These are phyloP conservation scores for Lasioglossum villosulum DNA, from an alignment of 2,888 invertebrate genomes.

Conservation along the genomic window DNA sequence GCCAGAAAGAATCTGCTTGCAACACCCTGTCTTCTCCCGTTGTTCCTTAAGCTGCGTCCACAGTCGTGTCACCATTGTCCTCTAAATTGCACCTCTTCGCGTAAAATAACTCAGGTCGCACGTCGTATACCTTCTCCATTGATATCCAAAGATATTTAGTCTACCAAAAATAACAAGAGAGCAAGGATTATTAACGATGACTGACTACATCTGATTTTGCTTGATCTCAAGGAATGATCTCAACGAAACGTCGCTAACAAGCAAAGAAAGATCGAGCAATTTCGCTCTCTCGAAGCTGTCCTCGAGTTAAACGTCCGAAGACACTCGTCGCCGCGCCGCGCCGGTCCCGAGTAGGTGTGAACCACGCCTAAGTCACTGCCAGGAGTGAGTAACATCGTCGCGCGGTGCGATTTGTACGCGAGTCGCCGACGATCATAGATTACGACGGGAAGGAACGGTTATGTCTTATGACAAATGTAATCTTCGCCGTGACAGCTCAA, in stretches of 20 bases:
- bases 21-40: constrained; percentile 42
- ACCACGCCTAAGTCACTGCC: constrained; percentile 33
- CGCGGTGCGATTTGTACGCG: constrained; percentile 45
- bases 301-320: neutral
- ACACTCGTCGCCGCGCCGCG: neutral
- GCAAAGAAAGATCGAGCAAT: neutral
- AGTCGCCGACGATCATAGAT: constrained; percentile 65
- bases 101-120: neutral
- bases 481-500: constrained; percentile 78
- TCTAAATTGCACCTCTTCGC: neutral
- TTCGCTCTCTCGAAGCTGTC: neutral
- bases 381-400: constrained; percentile 32
- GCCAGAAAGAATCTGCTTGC: constrained; percentile 66
- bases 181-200: neutral
- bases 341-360: constrained; percentile 43
- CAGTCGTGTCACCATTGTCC: constrained; percentile 26
- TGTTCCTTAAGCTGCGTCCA: constrained; percentile 39
- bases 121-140: neutral
- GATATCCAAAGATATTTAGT: neutral
- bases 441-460: constrained; percentile 61
- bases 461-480: constrained; percentile 79
- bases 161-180: neutral
- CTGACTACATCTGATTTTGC: neutral
- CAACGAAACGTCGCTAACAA: neutral
- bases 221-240: neutral